These are phyloP conservation scores for Melanocharis versteri DNA, from an alignment of 2,113 vertebrate genomes.

Conservation along the genomic window DNA sequence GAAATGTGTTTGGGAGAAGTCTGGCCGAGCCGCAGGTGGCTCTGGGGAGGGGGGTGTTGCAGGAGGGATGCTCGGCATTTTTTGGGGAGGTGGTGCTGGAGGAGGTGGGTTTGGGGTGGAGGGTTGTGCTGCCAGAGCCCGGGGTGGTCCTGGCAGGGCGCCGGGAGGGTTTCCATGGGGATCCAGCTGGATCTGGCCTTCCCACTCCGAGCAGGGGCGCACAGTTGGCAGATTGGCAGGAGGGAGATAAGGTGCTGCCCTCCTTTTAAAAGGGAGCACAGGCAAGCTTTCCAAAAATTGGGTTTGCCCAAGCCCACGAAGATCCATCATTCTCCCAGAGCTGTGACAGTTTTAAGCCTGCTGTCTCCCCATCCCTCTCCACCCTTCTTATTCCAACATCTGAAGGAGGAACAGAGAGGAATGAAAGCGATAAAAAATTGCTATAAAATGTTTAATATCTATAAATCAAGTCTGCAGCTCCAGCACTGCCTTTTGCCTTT, in stretches of 20 bases:
- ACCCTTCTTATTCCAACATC: neutral
- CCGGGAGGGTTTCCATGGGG: neutral
- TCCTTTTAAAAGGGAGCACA: neutral
- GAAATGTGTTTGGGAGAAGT: constrained; percentile 32
- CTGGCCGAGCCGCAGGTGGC: neutral
- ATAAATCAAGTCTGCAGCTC: constrained; percentile 11
- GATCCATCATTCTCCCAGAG: neutral
- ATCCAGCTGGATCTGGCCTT: neutral
- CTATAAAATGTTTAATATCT: neutral
- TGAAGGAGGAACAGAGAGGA: constrained; percentile 17
- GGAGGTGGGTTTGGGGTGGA: neutral
- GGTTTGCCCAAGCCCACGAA: neutral
- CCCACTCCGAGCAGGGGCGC: neutral
- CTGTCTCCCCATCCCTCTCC: neutral
- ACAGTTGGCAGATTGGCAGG: neutral
- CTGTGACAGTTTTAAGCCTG: neutral
- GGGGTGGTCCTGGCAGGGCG: constrained; percentile 45
- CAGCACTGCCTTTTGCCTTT: neutral
- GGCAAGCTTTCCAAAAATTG: neutral
- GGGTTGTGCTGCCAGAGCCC: neutral
- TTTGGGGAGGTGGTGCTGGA: neutral
- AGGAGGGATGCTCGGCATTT: neutral
- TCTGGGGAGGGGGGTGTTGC: neutral
- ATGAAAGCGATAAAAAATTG: neutral
- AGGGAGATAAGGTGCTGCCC: neutral